Base-by-base conservation (phyloP, 2,797 vertebrate genomes). In the Sebastes vulpes region DNA sequence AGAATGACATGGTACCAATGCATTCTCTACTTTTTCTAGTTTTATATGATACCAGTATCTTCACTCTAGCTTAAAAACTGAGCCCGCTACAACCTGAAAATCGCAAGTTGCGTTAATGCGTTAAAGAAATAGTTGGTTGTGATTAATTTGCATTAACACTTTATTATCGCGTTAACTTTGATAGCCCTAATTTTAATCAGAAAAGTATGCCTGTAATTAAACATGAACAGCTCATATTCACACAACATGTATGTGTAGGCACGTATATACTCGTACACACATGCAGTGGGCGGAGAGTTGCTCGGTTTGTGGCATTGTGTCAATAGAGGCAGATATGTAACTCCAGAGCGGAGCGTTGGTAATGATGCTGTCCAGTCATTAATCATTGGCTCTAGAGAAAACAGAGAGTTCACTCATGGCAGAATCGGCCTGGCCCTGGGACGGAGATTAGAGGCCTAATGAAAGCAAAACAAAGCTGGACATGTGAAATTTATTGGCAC, bases 391-490 rank as follows among this genome's bases (percentile, higher is more conserved):
- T 94, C 82, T 73, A 95, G 95, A 93, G 95, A 95, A 96, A 96
- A 96, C 95, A 96, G 92, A 93, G 91, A 89, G 92, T 92, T 94
- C 90, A 93, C 89, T 95, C 91, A 91, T 92, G 92, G 91, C 92
- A 95, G 90, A 92, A 88, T 89, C 58, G 50, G 92, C 91, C 90
- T 87, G 92, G 93, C 94, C 94, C 92, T 91, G 94, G 88, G 91
- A 95, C 89, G 90, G 89, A 95, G 96, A 96, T 96, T 96, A 96
- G 89, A 92, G 93, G 92, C 86, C 94, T 96, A 96, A 96, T 96
- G 96, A 96, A 97, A 96, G 94, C 94, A 95, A 97, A 97, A 96
- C 96, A 96, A 96, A 96, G 94, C 95, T 93, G 93, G 95, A 97
- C 96, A 96, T 95, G 95, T 96, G 95, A 96, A 96, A 96, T 96